phyloP scores from a whole-genome alignment of 2,888 invertebrate genomes.

The Drosophila tanythrix region DNA sequence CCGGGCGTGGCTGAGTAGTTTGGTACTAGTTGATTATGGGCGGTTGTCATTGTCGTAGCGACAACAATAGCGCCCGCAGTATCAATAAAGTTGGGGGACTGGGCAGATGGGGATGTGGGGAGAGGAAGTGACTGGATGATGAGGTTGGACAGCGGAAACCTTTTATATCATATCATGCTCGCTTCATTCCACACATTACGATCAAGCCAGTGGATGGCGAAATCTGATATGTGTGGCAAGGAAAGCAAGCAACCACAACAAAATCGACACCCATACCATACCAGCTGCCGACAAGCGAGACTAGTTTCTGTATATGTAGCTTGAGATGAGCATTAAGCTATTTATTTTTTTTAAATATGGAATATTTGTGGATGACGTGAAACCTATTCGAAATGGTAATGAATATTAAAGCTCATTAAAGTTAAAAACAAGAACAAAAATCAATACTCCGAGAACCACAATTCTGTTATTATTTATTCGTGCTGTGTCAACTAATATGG shows the following conservation, averaged over 20 bases:
- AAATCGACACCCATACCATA: constrained; percentile 3
- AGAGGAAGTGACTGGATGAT: not conserved
- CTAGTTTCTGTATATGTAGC: not conserved
- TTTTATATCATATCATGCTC: constrained; percentile 47
- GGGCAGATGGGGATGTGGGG: not conserved
- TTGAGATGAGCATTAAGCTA: not conserved
- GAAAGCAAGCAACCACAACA: constrained; percentile 18
- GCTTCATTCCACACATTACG: constrained; percentile 69
- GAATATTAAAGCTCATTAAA: not conserved
- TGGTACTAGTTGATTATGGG: constrained; percentile 29
- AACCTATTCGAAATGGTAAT: not conserved
- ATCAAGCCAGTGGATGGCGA: constrained; percentile 55
- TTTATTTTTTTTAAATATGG: not conserved
- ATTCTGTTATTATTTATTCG: not conserved
- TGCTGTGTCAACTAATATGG: not conserved
- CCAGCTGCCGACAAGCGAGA: not conserved
- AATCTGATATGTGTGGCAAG: constrained; percentile 62
- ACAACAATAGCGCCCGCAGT: constrained; percentile 23
- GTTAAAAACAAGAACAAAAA: not conserved
- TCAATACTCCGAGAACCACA: not conserved
- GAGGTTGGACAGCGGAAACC: constrained; percentile 24
- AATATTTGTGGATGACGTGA: not conserved
- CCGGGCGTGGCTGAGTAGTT: constrained; percentile 14
- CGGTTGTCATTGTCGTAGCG: constrained; percentile 16
- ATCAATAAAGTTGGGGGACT: not conserved